phyloP scores from a whole-genome alignment of 2,888 invertebrate species.

The Troglohyphantes excavatus region DNA sequence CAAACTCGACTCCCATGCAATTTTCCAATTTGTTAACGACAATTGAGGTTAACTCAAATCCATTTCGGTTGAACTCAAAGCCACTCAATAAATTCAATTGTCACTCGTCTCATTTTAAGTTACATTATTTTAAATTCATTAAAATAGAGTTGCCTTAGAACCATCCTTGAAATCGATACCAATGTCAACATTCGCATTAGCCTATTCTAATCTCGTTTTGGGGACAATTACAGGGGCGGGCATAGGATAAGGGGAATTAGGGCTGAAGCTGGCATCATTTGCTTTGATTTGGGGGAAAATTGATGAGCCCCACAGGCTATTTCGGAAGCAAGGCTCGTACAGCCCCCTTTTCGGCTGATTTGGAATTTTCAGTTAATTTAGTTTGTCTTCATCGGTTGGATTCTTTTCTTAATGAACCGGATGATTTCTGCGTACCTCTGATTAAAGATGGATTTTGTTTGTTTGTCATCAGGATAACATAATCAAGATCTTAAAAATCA shows the following conservation, averaged over 20 bases:
- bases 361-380: slow-evolving; percentile 48
- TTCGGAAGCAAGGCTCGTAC: neutral
- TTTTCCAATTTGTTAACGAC: neutral
- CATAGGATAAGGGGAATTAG: neutral
- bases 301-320: slow-evolving; percentile 1
- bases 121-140: slow-evolving; percentile 17
- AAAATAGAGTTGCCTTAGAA: neutral
- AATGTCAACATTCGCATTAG: slow-evolving; percentile 30
- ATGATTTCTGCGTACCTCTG: too few species aligned
- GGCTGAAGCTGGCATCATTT: slow-evolving; percentile 17
- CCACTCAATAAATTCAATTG: neutral
- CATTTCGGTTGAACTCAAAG: neutral
- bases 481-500: too few species aligned
- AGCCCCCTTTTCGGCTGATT: slow-evolving; percentile 9
- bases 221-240: slow-evolving; percentile 23
- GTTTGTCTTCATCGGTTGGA: neutral
- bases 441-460: too few species aligned
- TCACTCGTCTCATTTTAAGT: neutral
- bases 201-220: neutral
- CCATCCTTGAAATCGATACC: neutral
- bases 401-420: slow-evolving; percentile 23
- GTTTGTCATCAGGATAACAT: too few species aligned
- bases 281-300: slow-evolving; percentile 34
- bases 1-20: neutral
- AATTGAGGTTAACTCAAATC: neutral